Conservation (phyloP, 1,140 invertebrate genomes). For the Drosophila athabasca region DNA sequence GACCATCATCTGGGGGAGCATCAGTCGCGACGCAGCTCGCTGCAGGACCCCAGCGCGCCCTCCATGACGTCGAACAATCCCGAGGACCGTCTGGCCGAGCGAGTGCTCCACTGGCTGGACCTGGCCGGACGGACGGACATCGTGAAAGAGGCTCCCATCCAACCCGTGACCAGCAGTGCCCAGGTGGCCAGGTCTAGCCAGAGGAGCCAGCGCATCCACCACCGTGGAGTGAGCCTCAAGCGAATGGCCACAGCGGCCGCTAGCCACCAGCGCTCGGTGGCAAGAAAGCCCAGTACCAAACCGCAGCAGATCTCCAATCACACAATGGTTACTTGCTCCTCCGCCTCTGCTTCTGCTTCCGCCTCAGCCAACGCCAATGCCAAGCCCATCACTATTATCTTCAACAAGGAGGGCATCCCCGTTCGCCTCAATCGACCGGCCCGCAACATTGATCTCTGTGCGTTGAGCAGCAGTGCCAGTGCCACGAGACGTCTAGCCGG, state of each 20-base stretch:
- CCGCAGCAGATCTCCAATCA: constrained; percentile 11
- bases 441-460: constrained; percentile 76
- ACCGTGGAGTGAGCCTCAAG: constrained; percentile 48
- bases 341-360: constrained; percentile 8
- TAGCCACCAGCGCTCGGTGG: constrained; percentile 34
- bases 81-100: constrained; percentile 76
- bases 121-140: constrained; percentile 70
- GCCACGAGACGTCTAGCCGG: constrained; percentile 69
- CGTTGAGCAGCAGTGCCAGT: constrained; percentile 61
- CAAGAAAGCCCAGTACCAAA: constrained; percentile 36
- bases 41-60: constrained; percentile 55
- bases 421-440: constrained; percentile 76
- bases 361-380: constrained; percentile 45
- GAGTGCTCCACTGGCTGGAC: constrained; percentile 80
- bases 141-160: constrained; percentile 30
- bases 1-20: constrained; percentile 46
- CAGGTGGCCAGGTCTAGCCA: constrained; percentile 34
- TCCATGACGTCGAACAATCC: constrained; percentile 54
- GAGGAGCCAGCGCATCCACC: constrained; percentile 33
- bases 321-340: constrained; percentile 14
- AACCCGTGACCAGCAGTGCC: constrained; percentile 29
- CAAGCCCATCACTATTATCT: constrained; percentile 81
- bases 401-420: constrained; percentile 79
- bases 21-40: constrained; percentile 67
- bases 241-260: constrained; percentile 32